Conservation (phyloP, 2,113 vertebrate genomes). For the Macquaria ambigua region DNA sequence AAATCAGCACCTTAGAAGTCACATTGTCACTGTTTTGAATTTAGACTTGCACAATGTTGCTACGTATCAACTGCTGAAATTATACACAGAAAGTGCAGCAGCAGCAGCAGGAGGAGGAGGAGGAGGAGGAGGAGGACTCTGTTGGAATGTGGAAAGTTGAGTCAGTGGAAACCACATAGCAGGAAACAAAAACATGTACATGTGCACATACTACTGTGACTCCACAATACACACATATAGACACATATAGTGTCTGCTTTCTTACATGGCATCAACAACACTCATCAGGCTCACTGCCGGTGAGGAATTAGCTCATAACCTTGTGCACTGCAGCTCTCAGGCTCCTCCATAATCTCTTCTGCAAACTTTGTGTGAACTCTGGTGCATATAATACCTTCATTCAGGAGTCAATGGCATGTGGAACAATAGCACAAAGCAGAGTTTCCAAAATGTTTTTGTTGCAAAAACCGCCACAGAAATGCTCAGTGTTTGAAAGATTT, state of each 20-base stretch:
- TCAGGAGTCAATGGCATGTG: conserved; percentile 51
- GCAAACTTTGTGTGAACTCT: conserved; percentile 74
- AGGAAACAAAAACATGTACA: neutral
- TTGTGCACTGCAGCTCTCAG: conserved; percentile 45
- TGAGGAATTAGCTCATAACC: conserved; percentile 70
- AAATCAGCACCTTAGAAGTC: neutral
- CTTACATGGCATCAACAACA: conserved; percentile 4
- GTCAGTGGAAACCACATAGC: neutral
- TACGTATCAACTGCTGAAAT: conserved; percentile 7
- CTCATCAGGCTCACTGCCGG: conserved; percentile 36
- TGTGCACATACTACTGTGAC: neutral
- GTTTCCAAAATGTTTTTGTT: conserved; percentile 30
- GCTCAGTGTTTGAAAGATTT: neutral
- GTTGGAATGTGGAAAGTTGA: conserved; percentile 30
- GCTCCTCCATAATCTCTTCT: conserved; percentile 66
- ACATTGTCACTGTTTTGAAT: conserved; percentile 3
- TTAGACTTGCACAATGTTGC: neutral
- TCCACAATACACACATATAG: too few species aligned
- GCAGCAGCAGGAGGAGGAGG: conserved; percentile 2
- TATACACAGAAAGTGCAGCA: neutral
- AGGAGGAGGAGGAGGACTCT: neutral
- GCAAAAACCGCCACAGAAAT: conserved; percentile 20
- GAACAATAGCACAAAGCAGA: conserved; percentile 41
- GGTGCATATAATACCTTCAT: conserved; percentile 61
- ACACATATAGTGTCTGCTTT: conserved; percentile 2